Evolutionary conservation across 2,888 invertebrate genomes (phyloP), one percentile per base, ranked within the genome.

Genomic region (Mimachlamys varia): DNA sequence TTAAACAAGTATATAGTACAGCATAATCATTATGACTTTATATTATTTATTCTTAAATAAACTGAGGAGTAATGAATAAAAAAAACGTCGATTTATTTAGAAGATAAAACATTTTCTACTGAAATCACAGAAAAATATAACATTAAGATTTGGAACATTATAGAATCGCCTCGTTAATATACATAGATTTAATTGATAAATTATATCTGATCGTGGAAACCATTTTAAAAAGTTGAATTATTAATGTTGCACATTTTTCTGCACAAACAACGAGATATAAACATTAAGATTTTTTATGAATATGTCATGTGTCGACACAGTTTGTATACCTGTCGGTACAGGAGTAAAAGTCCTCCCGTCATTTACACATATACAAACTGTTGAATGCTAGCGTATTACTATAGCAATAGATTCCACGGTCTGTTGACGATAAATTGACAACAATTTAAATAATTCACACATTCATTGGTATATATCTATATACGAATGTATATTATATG

Each of bases 391-490:
- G 19, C 53, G 53, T 53, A 19, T 53, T 53, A n/a, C n/a, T 58
- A 58, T 58, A 33, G 33, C 33, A 15, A 76, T 33, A 33, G 12
- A 33, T 27, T 27, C 76, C 7, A 76, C 76, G 76, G 33, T 76
- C 76, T 76, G 76, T 33, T 76, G 76, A 33, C 76, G 27, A 76
- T 76, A 10, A 76, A 19, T 76, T 76, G 76, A 76, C 76, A 76
- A 76, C 76, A 76, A 33, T 76, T 76, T 76, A 76, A 76, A 33
- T 33, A 76, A 76, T 33, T 76, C 76, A 76, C 76, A 76, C 76
- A 76, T 76, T 76, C 76, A 33, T 76, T 76, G 33, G 17, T 76
- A 76, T 76, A 76, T 76, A 33, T 76, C 27, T 76, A 76, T 76
- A 76, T 76, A 76, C 17, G 76, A 15, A 27, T 76, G 27, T 76